Evolutionary conservation across 2,888 invertebrate species (phyloP).

Genomic region (Spodoptera littoralis): DNA sequence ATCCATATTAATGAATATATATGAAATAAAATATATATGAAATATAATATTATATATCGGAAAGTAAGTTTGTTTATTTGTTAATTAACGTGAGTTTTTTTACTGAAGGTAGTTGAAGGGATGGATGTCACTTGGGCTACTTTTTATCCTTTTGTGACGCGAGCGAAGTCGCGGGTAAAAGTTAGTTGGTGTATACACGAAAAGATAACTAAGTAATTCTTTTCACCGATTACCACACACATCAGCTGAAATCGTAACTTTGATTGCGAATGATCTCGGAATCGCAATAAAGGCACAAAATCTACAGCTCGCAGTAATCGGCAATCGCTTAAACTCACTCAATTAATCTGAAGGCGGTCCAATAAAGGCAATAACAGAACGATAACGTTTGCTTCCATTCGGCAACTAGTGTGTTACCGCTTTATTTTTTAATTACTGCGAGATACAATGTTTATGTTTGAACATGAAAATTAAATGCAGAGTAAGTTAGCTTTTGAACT

Average conservation of each 20-base stretch:
- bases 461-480: background rate
- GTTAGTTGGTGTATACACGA: no score
- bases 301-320: slow-evolving; percentile 19
- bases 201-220: background rate
- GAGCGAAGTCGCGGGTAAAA: no score
- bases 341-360: slow-evolving; percentile 17
- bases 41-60: no score
- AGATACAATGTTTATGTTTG: background rate
- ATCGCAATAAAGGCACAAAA: slow-evolving; percentile 18
- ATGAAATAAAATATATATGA: no score
- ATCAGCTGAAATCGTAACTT: background rate
- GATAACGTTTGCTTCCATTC: slow-evolving; percentile 15
- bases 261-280: background rate
- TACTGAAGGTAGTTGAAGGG: no score
- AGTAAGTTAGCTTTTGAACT: no score
- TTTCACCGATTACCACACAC: background rate
- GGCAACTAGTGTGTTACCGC: background rate
- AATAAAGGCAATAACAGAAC: slow-evolving; percentile 26
- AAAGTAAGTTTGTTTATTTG: no score
- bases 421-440: slow-evolving; percentile 23
- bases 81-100: no score
- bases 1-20: no score
- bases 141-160: no score
- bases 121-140: no score
- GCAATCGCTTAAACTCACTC: slow-evolving; percentile 17